These are phyloP conservation scores for Chiloscyllium punctatum DNA, from an alignment of 2,797 vertebrate species.

Conservation along the genomic window DNA sequence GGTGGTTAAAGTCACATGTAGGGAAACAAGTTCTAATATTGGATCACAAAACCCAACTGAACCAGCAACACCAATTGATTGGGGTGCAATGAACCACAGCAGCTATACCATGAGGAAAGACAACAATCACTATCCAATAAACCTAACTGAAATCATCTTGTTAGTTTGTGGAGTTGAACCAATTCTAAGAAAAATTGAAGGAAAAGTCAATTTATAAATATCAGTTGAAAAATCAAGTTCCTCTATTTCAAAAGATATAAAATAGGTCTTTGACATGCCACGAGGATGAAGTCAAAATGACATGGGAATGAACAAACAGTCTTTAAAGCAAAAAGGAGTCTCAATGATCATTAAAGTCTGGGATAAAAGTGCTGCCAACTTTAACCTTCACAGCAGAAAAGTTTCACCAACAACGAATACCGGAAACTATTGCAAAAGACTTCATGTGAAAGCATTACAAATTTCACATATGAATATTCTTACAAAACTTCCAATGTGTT, in stretches of 20 bases:
- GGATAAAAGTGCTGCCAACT: neutral
- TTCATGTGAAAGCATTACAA: neutral
- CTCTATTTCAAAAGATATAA: no score
- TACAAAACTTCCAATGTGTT: neutral
- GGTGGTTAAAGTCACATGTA: neutral
- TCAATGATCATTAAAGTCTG: neutral
- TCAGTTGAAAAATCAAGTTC: no score
- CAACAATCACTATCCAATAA: no score
- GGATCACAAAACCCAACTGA: neutral
- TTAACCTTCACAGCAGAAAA: neutral
- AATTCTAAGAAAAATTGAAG: no score
- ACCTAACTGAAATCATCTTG: no score
- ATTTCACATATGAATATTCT: neutral
- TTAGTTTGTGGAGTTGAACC: no score
- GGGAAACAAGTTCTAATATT: neutral
- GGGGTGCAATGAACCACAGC: no score
- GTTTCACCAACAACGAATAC: neutral
- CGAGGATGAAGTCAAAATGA: neutral
- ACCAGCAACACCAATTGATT: no score
- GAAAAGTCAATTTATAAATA: no score
- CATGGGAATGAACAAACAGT: neutral
- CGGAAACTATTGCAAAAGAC: neutral
- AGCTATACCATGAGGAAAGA: no score
- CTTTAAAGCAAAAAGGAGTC: neutral
- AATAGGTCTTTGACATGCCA: no score